phyloP scores from a whole-genome alignment of 2,797 vertebrate genomes.

The Rhincodon typus region DNA sequence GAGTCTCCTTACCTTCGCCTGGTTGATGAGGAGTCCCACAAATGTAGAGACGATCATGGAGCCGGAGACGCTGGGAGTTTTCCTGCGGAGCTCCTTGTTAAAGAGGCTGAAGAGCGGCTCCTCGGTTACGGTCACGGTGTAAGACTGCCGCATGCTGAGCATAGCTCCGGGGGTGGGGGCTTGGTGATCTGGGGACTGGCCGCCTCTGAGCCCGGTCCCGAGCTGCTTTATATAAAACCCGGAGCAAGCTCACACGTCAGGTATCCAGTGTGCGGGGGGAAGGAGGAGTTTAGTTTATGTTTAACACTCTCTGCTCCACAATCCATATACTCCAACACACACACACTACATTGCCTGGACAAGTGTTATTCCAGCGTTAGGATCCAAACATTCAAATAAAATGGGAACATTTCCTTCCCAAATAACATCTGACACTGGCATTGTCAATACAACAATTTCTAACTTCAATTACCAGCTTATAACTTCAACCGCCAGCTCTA shows the following conservation, averaged over 20 bases:
- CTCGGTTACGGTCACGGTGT: conserved; percentile 80
- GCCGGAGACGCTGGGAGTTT: conserved; percentile 65
- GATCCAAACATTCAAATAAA: neutral
- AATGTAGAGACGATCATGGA: conserved; percentile 79
- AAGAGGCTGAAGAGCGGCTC: conserved; percentile 68
- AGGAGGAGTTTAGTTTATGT: neutral
- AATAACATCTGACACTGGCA: neutral
- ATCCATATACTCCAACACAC: neutral
- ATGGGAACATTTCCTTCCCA: neutral
- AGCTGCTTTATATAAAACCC: conserved; percentile 28
- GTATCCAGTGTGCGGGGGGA: conserved; percentile 40
- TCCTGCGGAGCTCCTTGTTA: conserved; percentile 70
- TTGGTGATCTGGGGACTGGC: too few species aligned
- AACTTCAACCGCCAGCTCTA: neutral
- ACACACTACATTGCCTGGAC: neutral
- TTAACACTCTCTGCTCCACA: neutral
- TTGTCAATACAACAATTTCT: neutral
- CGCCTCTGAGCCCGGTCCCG: too few species aligned
- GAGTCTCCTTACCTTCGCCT: conserved; percentile 74
- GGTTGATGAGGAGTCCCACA: conserved; percentile 84
- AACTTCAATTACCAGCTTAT: neutral
- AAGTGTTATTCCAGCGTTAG: neutral
- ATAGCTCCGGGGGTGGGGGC: conserved; percentile 41
- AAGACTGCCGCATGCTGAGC: conserved; percentile 77
- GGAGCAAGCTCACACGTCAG: conserved; percentile 24